Conservation (phyloP, 2,888 invertebrate species). For the Eulithis testata region DNA sequence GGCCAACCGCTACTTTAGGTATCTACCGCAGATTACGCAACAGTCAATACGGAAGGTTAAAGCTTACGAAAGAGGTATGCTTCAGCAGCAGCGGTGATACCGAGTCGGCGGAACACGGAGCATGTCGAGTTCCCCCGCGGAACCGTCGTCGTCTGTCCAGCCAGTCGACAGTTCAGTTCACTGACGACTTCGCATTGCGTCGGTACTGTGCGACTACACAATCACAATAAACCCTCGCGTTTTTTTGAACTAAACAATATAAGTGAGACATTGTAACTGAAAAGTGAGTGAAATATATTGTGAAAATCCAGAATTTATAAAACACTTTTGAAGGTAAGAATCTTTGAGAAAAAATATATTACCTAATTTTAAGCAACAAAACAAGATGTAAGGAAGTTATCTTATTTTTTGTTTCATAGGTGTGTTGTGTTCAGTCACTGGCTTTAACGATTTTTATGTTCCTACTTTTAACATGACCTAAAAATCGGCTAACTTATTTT, state of each 20-base stretch:
- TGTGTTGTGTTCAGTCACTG: not conserved
- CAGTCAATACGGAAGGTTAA: constrained; percentile 2
- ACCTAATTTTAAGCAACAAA: constrained; percentile 1
- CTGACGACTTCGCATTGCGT: constrained; percentile 74
- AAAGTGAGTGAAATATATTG: constrained; percentile 51
- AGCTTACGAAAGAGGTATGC: constrained; percentile 12
- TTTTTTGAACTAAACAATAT: constrained; percentile 31
- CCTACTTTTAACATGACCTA: no score
- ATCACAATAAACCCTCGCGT: constrained; percentile 30
- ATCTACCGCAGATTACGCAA: constrained; percentile 16
- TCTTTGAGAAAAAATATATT: constrained; percentile 1
- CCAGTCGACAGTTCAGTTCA: constrained; percentile 52
- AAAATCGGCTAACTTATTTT: no score
- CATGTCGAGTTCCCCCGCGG: constrained; percentile 50
- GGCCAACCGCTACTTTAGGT: not conserved
- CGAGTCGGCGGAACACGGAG: constrained; percentile 36
- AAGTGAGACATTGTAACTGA: constrained; percentile 41
- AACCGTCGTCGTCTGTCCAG: constrained; percentile 19
- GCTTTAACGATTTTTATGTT: no score
- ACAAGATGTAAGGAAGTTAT: not conserved
- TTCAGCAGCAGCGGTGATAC: not conserved
- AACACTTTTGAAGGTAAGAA: constrained; percentile 71
- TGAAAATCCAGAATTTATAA: constrained; percentile 54
- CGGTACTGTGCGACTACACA: constrained; percentile 58
- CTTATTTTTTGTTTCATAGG: constrained; percentile 1